A percentile compares a stretch with the other conserved stretches of the same genome.
These are phyloP conservation scores for Nothoprocta perdicaria DNA, from an alignment of 2,113 vertebrate genomes.

Conservation along the genomic window DNA sequence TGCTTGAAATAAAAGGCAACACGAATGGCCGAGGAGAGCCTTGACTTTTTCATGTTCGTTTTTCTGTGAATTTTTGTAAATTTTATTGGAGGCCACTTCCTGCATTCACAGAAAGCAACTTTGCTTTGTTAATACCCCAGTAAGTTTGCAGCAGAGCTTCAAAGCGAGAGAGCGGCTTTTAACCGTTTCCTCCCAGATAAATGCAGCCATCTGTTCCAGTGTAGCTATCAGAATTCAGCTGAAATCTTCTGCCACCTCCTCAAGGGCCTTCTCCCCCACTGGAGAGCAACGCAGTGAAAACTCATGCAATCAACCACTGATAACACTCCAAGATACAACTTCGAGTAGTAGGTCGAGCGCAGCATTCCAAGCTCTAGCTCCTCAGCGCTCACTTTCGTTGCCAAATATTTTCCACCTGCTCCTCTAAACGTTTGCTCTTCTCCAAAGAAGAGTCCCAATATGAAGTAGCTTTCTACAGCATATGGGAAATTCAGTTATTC, in stretches of 20 bases:
- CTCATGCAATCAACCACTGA: constrained; percentile 30
- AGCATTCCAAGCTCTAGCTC: constrained; percentile 52
- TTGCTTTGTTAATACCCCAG: neutral
- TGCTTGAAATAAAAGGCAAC: neutral
- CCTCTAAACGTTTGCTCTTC: constrained; percentile 51
- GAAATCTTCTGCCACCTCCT: constrained; percentile 18
- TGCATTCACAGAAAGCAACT: constrained; percentile 51
- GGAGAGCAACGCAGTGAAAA: neutral
- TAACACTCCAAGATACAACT: constrained; percentile 19
- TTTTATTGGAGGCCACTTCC: constrained; percentile 59
- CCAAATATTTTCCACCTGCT: constrained; percentile 68
- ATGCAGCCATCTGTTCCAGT: neutral
- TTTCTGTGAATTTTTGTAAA: constrained; percentile 55
- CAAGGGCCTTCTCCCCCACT: neutral
- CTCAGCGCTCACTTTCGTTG: constrained; percentile 52
- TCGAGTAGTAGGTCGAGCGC: constrained; percentile 17
- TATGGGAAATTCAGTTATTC: constrained; percentile 67
- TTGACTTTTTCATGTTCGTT: constrained; percentile 30
- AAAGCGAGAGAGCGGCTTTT: constrained; percentile 7
- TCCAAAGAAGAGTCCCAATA: constrained; percentile 48
- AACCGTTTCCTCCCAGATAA: constrained; percentile 63
- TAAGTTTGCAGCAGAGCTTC: neutral
- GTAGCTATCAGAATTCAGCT: neutral
- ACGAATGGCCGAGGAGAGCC: neutral
- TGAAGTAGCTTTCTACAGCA: constrained; percentile 63